Base-by-base conservation (phyloP, 2,113 vertebrate genomes). In the Vicugna pacos region DNA sequence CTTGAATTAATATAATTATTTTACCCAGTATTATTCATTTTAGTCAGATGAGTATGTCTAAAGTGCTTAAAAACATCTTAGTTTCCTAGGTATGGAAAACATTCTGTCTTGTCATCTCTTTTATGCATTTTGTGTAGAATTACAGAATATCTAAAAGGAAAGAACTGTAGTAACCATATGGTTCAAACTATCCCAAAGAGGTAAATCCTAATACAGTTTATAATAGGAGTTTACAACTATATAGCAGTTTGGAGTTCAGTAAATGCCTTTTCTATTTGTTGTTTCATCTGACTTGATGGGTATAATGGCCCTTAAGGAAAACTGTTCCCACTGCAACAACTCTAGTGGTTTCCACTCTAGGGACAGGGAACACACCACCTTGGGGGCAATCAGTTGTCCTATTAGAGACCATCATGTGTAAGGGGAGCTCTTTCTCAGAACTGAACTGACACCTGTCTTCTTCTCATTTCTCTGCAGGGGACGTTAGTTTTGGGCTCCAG, bases 21-120 rank as follows among this genome's bases (percentile, higher is more conserved):
- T 81, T 81, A 67, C n/a, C 65, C 46, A 46, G 60, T 76, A 65
- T 56, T 87, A 58, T 9, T 80, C 70, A 56, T 70, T 81, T 93
- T 79, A 75, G 64, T 91, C 64, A 67, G 92, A 88, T 84, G 24
- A 86, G n/a, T 88, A 88, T 81, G 79, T 91, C 69, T 94, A 42
- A 94, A 80, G 54, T 58, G 13, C 73, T 80, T 84, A 32, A 75
- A 38, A 90, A 83, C 14, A 80, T 52, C 91, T 84, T 52, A 70
- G n/a, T 80, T 91, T 38, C 58, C 32, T 42, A 75, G 76, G 62
- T 69, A 60, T 12, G 64, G 26, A 75, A 69, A 69, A 46, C 20
- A 91, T 70, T 76, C 52, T 86, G 28, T 96, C 46, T 85, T 84
- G 42, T 72, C 62, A 92, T 65, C 52, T 75, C 35, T 82, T 79